Base-by-base conservation (phyloP, 2,113 vertebrate species). In the Melierax canorus region DNA sequence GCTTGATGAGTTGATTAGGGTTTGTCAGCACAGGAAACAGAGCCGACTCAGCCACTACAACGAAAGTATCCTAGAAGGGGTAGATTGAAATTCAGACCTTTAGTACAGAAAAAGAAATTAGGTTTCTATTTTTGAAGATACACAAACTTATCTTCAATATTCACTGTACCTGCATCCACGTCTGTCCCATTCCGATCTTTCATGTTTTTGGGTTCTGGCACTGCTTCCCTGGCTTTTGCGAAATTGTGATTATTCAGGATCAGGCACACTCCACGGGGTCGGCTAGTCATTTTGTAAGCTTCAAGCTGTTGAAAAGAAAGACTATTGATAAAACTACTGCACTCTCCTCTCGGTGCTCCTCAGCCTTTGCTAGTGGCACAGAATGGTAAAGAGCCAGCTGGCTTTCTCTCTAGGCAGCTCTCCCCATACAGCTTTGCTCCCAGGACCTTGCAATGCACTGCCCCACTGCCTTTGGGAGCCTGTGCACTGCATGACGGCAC, bases 201-300 rank as follows among this genome's bases (percentile, higher is more conserved):
- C 5, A 91, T 45, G 2, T 5, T 15, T 30, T 14, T 36, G 34
- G 82, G 83, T 81, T 80, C 90, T 2, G 51, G 89, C 15, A 68
- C 41, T 9, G 53, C 17, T 69, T 81, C 29, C 73, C 98, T 95
- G 53, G 98, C 79, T 60, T 18, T 10, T 11, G 12, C 32, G 91
- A 99, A 99, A 27, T 90, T 79, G 23, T 98, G 46, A 43, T 99
- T 99, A 92, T 99, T 99, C 56, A 99, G 96, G 93, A 99, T 99
- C 86, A 99, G 64, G 68, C 99, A 99, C 72, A 98, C 95, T 56
- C 99, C 99, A 1, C 97, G 94, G 17, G 99, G 99, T 7, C 38
- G 90, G 91, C 94, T 98, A 11, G 90, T 97, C 98, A 99, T 97
- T 95, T 77, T 97, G 93, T 99, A 99, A 75, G 62, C 41, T 56